These are phyloP conservation scores for Phyto melanocephala DNA, from an alignment of 2,888 invertebrate species.

Conservation along the genomic window DNA sequence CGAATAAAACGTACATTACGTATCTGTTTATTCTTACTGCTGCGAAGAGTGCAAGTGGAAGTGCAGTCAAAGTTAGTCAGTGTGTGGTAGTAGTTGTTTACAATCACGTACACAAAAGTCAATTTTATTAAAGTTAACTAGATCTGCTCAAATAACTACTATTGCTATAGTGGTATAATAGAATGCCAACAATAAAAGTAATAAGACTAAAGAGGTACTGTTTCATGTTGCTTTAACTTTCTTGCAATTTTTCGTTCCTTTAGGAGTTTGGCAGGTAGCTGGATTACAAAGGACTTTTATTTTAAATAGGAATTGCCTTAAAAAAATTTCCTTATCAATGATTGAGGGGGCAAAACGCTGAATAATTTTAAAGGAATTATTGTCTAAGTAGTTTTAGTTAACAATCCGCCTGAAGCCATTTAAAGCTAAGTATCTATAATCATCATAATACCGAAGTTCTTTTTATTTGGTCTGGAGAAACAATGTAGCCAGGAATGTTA, in stretches of 20 bases:
- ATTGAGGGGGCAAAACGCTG: too few relatives aligned
- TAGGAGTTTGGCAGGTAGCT: neutral
- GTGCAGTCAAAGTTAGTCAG: constrained; percentile 18
- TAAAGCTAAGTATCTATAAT: too few relatives aligned
- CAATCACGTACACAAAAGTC: constrained; percentile 60
- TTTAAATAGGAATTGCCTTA: too few relatives aligned
- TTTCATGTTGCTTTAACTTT: constrained; percentile 25
- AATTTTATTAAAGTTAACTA: constrained; percentile 64
- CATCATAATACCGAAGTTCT: too few relatives aligned
- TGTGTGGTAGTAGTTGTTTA: constrained; percentile 9
- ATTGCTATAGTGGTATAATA: constrained; percentile 34
- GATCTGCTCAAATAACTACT: constrained; percentile 56
- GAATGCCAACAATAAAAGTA: constrained; percentile 24
- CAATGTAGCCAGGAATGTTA: too few relatives aligned
- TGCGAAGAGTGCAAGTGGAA: neutral
- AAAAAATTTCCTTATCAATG: too few relatives aligned
- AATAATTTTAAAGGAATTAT: too few relatives aligned
- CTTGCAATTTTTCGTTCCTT: neutral
- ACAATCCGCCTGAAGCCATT: too few relatives aligned
- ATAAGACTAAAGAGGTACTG: constrained; percentile 6
- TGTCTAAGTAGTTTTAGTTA: too few relatives aligned
- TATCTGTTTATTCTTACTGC: neutral
- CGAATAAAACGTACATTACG: neutral
- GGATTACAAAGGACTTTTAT: too few relatives aligned
- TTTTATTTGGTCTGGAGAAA: too few relatives aligned